Evolutionary conservation across 2,113 vertebrate species (phyloP).

Genomic region (Neolamprologus toae): DNA sequence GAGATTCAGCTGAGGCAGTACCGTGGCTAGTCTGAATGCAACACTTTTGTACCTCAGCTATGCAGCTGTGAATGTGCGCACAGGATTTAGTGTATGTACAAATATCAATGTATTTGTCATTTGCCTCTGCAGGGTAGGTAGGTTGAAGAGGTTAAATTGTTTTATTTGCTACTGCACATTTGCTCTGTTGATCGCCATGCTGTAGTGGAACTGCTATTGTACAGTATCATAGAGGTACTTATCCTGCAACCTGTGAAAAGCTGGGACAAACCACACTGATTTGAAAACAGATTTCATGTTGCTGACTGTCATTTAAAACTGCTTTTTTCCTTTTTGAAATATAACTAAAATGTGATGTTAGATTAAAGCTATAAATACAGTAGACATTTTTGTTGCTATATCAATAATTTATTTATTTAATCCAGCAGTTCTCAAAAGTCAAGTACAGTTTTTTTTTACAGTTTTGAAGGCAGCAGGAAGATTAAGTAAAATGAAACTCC

Average conservation of each 20-base stretch:
- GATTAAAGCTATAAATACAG: background rate
- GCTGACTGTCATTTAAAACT: background rate
- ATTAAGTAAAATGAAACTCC: background rate
- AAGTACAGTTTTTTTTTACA: background rate
- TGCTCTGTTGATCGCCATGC: conserved; percentile 7
- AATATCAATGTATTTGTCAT: conserved; percentile 30
- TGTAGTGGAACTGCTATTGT: conserved; percentile 36
- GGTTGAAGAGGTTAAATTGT: conserved; percentile 48
- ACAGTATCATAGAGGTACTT: background rate
- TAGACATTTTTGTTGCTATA: background rate
- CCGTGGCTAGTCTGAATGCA: background rate
- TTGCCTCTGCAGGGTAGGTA: conserved; percentile 12
- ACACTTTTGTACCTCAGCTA: background rate
- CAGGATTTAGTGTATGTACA: background rate
- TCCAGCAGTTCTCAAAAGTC: background rate
- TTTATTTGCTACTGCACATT: conserved; percentile 46
- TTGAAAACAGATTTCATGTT: background rate
- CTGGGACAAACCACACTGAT: background rate
- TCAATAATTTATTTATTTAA: background rate
- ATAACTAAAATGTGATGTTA: background rate
- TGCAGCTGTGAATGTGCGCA: background rate
- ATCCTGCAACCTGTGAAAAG: background rate
- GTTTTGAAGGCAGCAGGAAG: background rate
- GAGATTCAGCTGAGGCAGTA: conserved; percentile 25
- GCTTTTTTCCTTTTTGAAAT: background rate